These are phyloP conservation scores for Coenonympha arcania DNA, from an alignment of 2,888 invertebrate genomes.

Conservation along the genomic window DNA sequence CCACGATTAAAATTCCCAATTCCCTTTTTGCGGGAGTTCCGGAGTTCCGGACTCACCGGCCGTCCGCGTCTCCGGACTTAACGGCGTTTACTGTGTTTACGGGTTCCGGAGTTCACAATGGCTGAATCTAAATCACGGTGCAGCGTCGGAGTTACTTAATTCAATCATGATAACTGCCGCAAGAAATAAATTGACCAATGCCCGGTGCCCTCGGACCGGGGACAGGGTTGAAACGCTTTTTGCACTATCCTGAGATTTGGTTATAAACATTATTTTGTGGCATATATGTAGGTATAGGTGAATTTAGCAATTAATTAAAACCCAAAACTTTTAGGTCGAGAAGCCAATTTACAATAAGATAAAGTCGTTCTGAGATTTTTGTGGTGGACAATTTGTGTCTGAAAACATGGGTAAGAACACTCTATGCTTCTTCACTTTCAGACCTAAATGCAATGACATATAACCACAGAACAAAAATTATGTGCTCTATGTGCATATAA, in stretches of 20 bases:
- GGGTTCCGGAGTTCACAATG: slow-evolving; percentile 35
- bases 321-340: no score
- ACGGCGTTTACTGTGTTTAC: slow-evolving; percentile 24
- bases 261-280: not conserved
- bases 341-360: no score
- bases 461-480: no score
- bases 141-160: slow-evolving; percentile 60
- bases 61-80: slow-evolving; percentile 8
- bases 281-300: no score
- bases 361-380: no score
- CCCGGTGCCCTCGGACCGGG: slow-evolving; percentile 44
- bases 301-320: no score
- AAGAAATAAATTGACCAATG: slow-evolving; percentile 73
- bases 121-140: slow-evolving; percentile 56
- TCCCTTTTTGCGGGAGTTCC: slow-evolving; percentile 53
- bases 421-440: no score
- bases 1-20: slow-evolving; percentile 62
- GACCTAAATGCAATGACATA: no score
- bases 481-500: no score
- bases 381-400: no score
- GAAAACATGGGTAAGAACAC: no score
- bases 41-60: slow-evolving; percentile 32
- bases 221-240: slow-evolving; percentile 40
- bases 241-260: slow-evolving; percentile 18
- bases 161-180: slow-evolving; percentile 73